A percentile compares a stretch with the other conserved stretches of the same genome.
These are phyloP conservation scores for Laupala kohalensis DNA, from an alignment of 1,140 invertebrate species.

Conservation along the genomic window DNA sequence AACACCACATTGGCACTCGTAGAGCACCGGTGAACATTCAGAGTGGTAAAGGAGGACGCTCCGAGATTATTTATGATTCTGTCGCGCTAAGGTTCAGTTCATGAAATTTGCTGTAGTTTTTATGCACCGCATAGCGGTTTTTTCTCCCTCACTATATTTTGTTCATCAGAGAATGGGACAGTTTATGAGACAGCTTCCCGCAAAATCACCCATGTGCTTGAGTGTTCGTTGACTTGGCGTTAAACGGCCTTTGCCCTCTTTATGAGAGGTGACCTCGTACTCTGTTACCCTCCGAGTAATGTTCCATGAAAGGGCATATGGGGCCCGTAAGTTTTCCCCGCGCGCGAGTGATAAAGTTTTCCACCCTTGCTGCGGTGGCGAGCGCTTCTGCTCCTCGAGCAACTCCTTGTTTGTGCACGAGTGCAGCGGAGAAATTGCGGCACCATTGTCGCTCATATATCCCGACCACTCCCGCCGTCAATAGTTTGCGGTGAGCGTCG, in stretches of 20 bases:
- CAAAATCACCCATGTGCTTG: no score
- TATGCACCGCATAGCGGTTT: no score
- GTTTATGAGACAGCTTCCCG: no score
- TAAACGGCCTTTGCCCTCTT: not conserved
- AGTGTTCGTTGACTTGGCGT: no score
- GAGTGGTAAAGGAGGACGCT: no score
- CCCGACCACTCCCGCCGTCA: not conserved
- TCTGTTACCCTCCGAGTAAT: not conserved
- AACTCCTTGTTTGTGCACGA: not conserved
- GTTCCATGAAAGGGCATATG: not conserved
- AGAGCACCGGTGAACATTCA: no score
- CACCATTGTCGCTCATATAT: not conserved
- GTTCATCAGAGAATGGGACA: no score
- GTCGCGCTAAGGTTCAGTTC: no score
- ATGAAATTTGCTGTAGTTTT: no score
- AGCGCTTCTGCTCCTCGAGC: not conserved
- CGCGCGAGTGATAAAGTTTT: not conserved
- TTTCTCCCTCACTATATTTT: no score
- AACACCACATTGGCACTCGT: no score
- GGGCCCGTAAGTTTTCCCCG: not conserved
- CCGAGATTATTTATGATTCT: no score
- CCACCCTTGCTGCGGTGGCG: not conserved
- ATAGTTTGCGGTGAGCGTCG: not conserved
- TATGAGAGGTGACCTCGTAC: not conserved
- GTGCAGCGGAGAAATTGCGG: not conserved